Evolutionary conservation across 2,113 vertebrate species (phyloP).

Genomic region (Oreochromis niloticus): DNA sequence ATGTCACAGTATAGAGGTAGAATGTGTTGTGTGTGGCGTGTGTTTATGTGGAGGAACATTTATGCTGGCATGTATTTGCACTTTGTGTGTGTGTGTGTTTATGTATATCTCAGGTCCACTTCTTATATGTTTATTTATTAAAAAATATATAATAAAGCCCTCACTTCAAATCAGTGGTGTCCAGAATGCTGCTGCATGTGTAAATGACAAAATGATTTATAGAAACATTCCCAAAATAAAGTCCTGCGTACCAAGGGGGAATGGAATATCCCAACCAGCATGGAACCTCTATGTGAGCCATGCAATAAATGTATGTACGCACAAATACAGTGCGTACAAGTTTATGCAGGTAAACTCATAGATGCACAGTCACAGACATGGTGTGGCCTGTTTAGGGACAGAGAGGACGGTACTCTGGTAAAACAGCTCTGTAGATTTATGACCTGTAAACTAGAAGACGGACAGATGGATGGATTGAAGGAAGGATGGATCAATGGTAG

Average conservation of each 20-base stretch:
- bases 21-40: slow-evolving; percentile 27
- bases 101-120: slow-evolving; percentile 25
- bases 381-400: slow-evolving; percentile 81
- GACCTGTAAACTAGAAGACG: slow-evolving; percentile 55
- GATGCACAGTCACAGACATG: not conserved
- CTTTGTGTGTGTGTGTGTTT: not conserved
- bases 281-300: not conserved
- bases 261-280: slow-evolving; percentile 69
- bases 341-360: slow-evolving; percentile 27
- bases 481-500: slow-evolving; percentile 45
- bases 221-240: slow-evolving; percentile 72
- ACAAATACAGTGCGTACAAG: not conserved
- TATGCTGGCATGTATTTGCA: slow-evolving; percentile 23
- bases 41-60: slow-evolving; percentile 48
- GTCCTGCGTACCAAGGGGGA: slow-evolving; percentile 32
- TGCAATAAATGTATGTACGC: slow-evolving; percentile 24
- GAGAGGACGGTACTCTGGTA: slow-evolving; percentile 59
- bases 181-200: slow-evolving; percentile 66
- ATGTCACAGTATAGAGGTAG: slow-evolving; percentile 67
- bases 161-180: slow-evolving; percentile 70
- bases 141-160: slow-evolving; percentile 41
- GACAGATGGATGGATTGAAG: slow-evolving; percentile 44
- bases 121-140: slow-evolving; percentile 66
- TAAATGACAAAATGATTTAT: slow-evolving; percentile 80
- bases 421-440: slow-evolving; percentile 59